Evolutionary conservation across 2,888 invertebrate species (phyloP).

Genomic region (Drosophila robusta): DNA sequence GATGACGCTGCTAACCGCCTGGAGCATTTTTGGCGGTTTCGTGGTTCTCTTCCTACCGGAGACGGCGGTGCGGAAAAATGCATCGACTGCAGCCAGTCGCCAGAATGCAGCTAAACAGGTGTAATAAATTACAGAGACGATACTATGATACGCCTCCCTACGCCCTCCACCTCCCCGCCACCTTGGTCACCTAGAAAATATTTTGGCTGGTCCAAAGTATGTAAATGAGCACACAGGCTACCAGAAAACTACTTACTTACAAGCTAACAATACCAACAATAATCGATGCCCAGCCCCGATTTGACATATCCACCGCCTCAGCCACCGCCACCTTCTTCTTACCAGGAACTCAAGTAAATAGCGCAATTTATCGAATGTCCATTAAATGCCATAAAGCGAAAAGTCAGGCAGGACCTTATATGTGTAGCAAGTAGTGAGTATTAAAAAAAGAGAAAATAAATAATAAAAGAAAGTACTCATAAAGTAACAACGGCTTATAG

Average conservation of each 20-base stretch:
- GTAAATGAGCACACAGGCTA: conserved; percentile 40
- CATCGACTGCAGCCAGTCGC: conserved; percentile 27
- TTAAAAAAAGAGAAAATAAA: conserved; percentile 43
- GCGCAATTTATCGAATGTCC: conserved; percentile 63
- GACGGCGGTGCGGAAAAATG: conserved; percentile 85
- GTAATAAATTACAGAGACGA: conserved; percentile 48
- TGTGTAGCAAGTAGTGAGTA: conserved; percentile 69
- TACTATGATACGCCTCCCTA: background rate
- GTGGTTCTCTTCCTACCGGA: conserved; percentile 91
- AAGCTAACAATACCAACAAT: conserved; percentile 19
- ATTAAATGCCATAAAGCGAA: conserved; percentile 58
- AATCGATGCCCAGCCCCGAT: conserved; percentile 49
- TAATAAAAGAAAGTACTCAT: conserved; percentile 13
- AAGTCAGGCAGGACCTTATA: conserved; percentile 82
- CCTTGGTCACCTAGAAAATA: conserved; percentile 46
- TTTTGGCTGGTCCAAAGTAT: conserved; percentile 84
- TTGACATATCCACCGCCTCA: conserved; percentile 72
- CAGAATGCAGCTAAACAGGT: conserved; percentile 69
- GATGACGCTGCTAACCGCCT: conserved; percentile 89
- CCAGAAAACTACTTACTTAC: conserved; percentile 39
- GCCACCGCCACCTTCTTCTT: conserved; percentile 58
- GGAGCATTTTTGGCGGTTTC: conserved; percentile 90
- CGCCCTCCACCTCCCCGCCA: conserved; percentile 4
- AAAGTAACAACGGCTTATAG: conserved; percentile 63
- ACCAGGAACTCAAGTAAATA: conserved; percentile 37